phyloP scores from a whole-genome alignment of 2,797 vertebrate genomes.

The Alectoris magna region DNA sequence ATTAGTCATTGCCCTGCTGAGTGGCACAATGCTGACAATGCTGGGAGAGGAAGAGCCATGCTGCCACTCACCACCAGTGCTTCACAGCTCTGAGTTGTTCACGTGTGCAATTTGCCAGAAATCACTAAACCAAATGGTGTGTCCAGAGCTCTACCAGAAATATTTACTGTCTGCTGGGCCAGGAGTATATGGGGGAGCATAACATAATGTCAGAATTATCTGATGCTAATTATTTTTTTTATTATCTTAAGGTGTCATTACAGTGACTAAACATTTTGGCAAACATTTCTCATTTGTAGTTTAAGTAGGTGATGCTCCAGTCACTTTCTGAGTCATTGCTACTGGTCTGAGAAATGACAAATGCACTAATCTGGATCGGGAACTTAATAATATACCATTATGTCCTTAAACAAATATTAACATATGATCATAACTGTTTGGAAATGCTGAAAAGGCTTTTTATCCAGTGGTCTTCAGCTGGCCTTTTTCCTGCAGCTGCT shows the following conservation, averaged over 20 bases:
- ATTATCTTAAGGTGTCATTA: not conserved
- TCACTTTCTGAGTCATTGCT: not conserved
- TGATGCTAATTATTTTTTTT: not conserved
- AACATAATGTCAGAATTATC: not conserved
- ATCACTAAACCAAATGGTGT: not conserved
- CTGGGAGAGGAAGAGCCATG: not conserved
- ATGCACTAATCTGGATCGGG: not conserved
- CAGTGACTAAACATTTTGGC: not conserved
- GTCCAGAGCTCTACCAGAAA: not conserved
- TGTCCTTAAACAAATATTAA: not conserved
- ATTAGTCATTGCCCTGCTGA: not conserved
- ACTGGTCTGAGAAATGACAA: not conserved
- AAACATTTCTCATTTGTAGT: not conserved
- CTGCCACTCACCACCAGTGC: fast-evolving
- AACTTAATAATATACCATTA: not conserved
- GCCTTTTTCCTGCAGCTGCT: not conserved
- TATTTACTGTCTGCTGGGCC: not conserved
- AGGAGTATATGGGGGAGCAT: not conserved
- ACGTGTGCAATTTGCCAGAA: not conserved
- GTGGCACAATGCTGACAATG: fast-evolving
- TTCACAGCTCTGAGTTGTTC: not conserved
- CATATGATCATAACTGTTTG: not conserved
- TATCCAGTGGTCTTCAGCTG: not conserved
- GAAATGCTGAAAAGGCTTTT: constrained; percentile 9
- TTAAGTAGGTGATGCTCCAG: not conserved